Percentiles rank a stretch among this genome's conserved stretches.
These are phyloP conservation scores for Anorthoa munda DNA, from an alignment of 2,888 invertebrate genomes.

Conservation along the genomic window DNA sequence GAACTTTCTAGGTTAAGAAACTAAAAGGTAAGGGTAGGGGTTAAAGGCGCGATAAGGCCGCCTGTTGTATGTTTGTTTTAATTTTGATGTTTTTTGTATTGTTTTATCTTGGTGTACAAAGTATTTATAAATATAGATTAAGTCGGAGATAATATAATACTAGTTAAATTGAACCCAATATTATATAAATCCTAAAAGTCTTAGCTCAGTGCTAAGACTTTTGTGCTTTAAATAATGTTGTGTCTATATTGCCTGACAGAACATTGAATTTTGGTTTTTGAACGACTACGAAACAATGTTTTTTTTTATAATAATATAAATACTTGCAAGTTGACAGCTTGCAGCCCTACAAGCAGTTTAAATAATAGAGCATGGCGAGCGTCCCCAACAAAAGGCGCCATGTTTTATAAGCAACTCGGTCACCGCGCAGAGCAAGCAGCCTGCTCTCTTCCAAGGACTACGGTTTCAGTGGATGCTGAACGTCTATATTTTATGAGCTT, in stretches of 20 bases:
- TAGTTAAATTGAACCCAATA: no score
- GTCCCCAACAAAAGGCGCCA: slow-evolving; percentile 31
- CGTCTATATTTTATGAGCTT: slow-evolving; percentile 19
- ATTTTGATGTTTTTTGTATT: no score
- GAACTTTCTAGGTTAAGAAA: no score
- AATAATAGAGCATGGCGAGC: slow-evolving; percentile 55
- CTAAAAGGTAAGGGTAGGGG: no score
- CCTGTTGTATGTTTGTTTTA: no score
- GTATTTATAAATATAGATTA: no score
- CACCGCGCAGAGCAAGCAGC: slow-evolving; percentile 23
- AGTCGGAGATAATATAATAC: no score
- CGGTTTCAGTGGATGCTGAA: not conserved
- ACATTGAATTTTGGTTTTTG: not conserved
- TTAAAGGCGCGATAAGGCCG: no score
- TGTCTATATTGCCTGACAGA: not conserved
- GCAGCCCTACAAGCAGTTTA: slow-evolving; percentile 37
- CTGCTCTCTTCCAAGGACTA: not conserved
- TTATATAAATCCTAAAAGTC: no score
- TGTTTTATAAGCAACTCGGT: slow-evolving; percentile 45
- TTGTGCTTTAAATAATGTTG: no score
- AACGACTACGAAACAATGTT: not conserved
- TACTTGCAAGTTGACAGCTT: not conserved
- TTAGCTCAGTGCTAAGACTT: no score
- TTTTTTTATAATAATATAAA: not conserved
- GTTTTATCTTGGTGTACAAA: no score